Base-by-base conservation (phyloP, 2,888 invertebrate species). In the Danaus chrysippus region DNA sequence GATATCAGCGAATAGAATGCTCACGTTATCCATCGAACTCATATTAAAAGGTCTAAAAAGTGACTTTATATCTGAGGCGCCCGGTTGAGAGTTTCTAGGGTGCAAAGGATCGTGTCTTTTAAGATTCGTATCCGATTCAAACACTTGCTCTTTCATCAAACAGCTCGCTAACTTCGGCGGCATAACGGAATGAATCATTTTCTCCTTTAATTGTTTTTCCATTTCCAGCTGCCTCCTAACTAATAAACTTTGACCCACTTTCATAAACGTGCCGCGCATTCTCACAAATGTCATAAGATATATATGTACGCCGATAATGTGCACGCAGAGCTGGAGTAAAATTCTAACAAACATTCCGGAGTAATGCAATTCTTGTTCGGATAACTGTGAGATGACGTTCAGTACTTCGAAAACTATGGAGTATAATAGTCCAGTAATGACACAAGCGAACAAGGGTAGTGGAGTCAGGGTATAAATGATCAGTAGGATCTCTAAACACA, bases 181-280 rank as follows among this genome's bases (percentile, higher is more conserved):
- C 99, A 99, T 99, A 63, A 99, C 96, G 23, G 98, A 98, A 81
- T 96, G 96, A 73, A 98, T 98, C 98, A 99, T 98, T 82, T 98
- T 97, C 82, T 98, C 98, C 82, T 98, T 98, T 54, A 98, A 91
- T 78, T 96, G 96, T 75, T 97, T 98, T 81, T 99, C 99, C 92
- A 96, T 94, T 85, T 98, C 97, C 63, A 99, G 87, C 80, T 98
- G 98, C 58, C 96, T 93, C 42, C 97, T 92, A 5, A 98, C 98
- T 64, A 98, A 89, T 65, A 98, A 89, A 74, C 98, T 97, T 82
- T 98, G 98, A 1, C 98, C 98, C 58, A 96, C 97, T 92, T 98
- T 98, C 95, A 98, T 97, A 85, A 98, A 98, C 6, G 98, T 98
- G 72, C 98, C 98, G 59, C 98, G 93, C 94, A 97, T 96, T 71